Evolutionary conservation across 2,888 invertebrate genomes (phyloP).

Genomic region (Apamea sordens): DNA sequence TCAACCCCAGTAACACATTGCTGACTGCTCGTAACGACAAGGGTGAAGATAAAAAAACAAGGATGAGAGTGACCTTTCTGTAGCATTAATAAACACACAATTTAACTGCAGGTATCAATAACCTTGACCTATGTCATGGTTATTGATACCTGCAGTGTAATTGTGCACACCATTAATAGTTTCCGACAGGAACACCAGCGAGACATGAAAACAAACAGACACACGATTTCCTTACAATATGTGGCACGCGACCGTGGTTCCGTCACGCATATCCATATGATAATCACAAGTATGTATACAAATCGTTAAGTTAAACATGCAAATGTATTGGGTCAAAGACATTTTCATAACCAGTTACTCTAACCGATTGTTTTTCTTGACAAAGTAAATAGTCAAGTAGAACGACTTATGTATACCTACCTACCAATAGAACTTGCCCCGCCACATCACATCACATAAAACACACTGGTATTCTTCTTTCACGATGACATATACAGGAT

Average conservation of each 20-base stretch:
- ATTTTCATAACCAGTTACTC: conserved; percentile 10
- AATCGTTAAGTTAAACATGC: conserved; percentile 16
- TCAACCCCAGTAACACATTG: neutral
- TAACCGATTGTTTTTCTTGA: neutral
- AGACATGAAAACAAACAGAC: conserved; percentile 54
- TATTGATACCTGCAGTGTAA: too few species aligned
- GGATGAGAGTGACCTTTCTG: neutral
- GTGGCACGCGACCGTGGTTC: conserved; percentile 42
- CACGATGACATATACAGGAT: neutral
- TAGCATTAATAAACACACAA: neutral
- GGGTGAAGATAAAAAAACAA: neutral
- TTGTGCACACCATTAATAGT: neutral
- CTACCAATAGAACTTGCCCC: neutral
- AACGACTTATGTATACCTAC: too few species aligned
- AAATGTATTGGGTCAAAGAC: conserved; percentile 36
- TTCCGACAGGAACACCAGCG: conserved; percentile 41
- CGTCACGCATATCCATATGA: conserved; percentile 50
- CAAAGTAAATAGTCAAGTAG: neutral
- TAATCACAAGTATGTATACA: conserved; percentile 27
- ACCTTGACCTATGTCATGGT: conserved; percentile 42
- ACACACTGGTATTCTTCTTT: neutral
- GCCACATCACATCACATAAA: neutral
- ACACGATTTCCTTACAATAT: conserved; percentile 51
- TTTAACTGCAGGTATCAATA: neutral
- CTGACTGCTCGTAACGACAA: neutral